phyloP scores from a whole-genome alignment of 92 coral and sea anemone genomes.

The Scolanthus callimorphus region DNA sequence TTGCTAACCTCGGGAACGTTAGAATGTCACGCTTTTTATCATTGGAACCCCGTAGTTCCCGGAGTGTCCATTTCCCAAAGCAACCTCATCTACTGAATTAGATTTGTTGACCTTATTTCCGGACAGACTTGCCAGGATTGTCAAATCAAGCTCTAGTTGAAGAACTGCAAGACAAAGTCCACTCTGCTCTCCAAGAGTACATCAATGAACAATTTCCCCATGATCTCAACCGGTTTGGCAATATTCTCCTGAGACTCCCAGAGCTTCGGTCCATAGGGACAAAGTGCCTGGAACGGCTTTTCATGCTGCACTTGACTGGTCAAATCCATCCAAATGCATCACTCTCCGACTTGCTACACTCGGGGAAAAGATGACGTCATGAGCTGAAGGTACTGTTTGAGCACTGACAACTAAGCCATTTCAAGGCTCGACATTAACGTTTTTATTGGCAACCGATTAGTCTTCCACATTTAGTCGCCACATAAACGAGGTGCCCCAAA shows the following conservation, averaged over 20 bases:
- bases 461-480: too few relatives aligned
- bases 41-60: too few relatives aligned
- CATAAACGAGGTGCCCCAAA: too few relatives aligned
- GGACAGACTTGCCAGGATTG: constrained; percentile 77
- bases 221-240: constrained; percentile 90
- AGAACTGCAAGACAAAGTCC: constrained; percentile 84
- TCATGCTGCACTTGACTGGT: constrained; percentile 80
- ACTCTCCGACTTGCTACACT: constrained; percentile 67
- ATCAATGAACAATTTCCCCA: constrained; percentile 59
- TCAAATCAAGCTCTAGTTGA: constrained; percentile 64
- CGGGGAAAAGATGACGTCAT: constrained; percentile 62
- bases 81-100: too few relatives aligned
- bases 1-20: too few relatives aligned
- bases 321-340: constrained; percentile 60
- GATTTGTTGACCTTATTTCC: too few relatives aligned
- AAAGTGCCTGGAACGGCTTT: constrained; percentile 87
- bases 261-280: constrained; percentile 96
- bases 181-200: constrained; percentile 80
- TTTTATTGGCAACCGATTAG: too few relatives aligned
- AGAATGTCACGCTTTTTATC: too few relatives aligned
- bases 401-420: too few relatives aligned
- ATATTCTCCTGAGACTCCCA: constrained; percentile 86
- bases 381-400: too few relatives aligned
- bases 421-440: too few relatives aligned
- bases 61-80: too few relatives aligned